Base-by-base conservation (phyloP, 53 echinoderm and acorn worm genomes). In the Hippasteria phrygiana region DNA sequence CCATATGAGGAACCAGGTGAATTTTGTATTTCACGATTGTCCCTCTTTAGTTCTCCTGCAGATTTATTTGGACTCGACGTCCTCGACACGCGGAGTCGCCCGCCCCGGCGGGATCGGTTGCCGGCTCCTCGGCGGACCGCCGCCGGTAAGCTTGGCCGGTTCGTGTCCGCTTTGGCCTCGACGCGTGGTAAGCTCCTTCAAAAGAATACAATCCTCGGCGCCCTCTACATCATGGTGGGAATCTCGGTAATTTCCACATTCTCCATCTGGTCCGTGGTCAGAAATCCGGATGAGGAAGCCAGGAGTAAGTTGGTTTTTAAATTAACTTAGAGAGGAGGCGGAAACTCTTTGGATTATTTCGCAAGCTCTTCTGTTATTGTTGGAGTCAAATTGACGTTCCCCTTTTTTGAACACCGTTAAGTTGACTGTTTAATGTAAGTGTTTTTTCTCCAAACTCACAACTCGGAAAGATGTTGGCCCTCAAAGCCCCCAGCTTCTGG, bases 201-300 rank as follows among this genome's bases (percentile, higher is more conserved):
- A 39, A 39, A 36, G 62, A 17, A n/a, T 12, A 41, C 53, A 2
- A 4, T 78, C 0, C 7, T 62, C 18, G 78, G 56, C 29, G 24
- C 45, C 2, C 33, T 81, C 16, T 81, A 43, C 43, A 46, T n/a
- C 18, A 10, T 81, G 31, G 47, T 81, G 16, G 81, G 81, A 16
- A 38, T 81, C 10, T 81, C 81, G 18, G 0, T 81, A 7, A 32
- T 81, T 43, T 81, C 81, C 1, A 81, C 81, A 0, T 0, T 65
- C 18, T 62, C 65, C 4, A 34, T 81, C 32, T 65, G 28, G 63
- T 43, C 43, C 43, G 43, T 18, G 41, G 46, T 81, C 17, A 55
- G 43, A 10, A 40, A 14, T 20, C 27, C 2, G 1, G 42, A 9
- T 11, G 0, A 36, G 17, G 33, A 43, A 32, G 22, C 65, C 13